Base-by-base conservation (phyloP, 2,113 vertebrate species). In the Glaucidium brasilianum region DNA sequence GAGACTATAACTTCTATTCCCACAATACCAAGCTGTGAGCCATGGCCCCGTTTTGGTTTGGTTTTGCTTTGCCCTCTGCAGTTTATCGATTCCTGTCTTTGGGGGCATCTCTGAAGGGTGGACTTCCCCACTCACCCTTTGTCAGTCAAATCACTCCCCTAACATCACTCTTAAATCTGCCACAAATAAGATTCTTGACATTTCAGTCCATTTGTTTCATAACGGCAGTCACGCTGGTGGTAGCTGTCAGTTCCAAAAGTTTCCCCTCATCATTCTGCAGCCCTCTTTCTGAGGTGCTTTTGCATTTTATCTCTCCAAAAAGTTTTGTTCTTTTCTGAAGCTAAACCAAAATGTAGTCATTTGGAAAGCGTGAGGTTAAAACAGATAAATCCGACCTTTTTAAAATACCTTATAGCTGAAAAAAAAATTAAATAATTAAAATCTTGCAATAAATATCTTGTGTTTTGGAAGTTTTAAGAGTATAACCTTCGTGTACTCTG, bases 11-110 rank as follows among this genome's bases (percentile, higher is more conserved):
- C 60, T 71, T 41, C 25, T 58, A 3, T 37, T 72, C 53, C 34
- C 15, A 1, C 26, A 8, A 2, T 23, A 56, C 23, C 23, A 3
- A 1, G 8, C 19, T 45, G 73, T 37, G 39, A 83, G 62, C 18
- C 0, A 0, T 17, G n/a, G 58, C n/a, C 50, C 20, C 0, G 0
- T 12, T 62, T 29, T 34, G 27, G 6, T 69, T 80, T 56, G 13
- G 6, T 14, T 85, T 88, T 60, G 10, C 63, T 67, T 60, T 73
- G 35, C 39, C 10, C 26, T 66, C 45, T 76, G 60, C 49, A 60
- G 29, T n/a, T 82, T 53, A 2, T 49, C 0, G 0, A 4, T 43
- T 50, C 20, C 34, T 82, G 21, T 12, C 5, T 32, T 64, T 27
- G 9, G 30, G n/a, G 43, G 10, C 22, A 10, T 15, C 50, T 77